Conservation (phyloP, 2,113 vertebrate species). For the Camelus bactrianus region DNA sequence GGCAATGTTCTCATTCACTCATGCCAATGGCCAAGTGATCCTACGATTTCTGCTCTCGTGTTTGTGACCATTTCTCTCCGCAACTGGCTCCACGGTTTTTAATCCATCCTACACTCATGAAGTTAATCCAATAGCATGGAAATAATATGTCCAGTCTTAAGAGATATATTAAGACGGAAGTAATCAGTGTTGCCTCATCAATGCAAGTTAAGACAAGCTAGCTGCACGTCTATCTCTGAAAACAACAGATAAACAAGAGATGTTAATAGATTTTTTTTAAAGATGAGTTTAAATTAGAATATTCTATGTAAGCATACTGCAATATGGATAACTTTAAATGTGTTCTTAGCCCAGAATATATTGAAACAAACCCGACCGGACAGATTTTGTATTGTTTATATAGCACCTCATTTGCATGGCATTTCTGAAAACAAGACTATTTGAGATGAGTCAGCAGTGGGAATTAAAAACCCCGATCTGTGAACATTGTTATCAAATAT, state of each 20-base stretch:
- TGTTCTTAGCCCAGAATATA: neutral
- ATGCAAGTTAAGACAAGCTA: neutral
- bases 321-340: neutral
- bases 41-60: neutral
- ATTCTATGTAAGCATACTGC: neutral
- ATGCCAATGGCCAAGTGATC: neutral
- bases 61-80: neutral
- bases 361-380: conserved; percentile 8
- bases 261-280: conserved; percentile 15
- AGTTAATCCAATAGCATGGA: neutral
- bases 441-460: neutral
- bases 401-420: neutral
- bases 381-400: neutral
- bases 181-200: neutral
- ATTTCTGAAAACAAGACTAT: conserved; percentile 50
- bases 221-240: neutral
- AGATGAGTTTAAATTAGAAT: conserved; percentile 1
- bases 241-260: neutral
- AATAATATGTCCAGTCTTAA: neutral
- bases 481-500: neutral
- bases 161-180: neutral
- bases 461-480: neutral
- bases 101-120: neutral
- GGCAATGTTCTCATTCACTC: conserved; percentile 10
- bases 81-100: neutral